Base-by-base conservation (phyloP, 2,888 invertebrate genomes). In the Andrena fulva region DNA sequence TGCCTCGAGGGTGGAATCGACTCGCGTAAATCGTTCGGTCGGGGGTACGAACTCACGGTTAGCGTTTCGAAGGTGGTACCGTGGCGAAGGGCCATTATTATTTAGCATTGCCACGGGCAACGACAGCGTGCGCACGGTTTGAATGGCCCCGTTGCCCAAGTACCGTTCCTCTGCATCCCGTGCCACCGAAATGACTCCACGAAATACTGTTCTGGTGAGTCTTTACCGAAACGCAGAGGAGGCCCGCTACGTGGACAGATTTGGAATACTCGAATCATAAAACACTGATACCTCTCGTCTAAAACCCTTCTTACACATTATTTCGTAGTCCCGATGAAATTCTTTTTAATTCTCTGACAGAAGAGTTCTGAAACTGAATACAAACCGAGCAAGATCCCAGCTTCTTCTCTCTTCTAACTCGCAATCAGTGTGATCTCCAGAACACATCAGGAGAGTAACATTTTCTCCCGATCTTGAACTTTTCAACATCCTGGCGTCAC, bases 81-180 rank as follows among this genome's bases (percentile, higher is more conserved):
- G 62, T 66, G 70, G 59, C 69, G 78, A 75, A 82, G 84, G 86
- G 84, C 83, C 88, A 90, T 90, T 91, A 90, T 90, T 91, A 90
- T 88, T 91, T 89, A 89, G 88, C 86, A 91, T 91, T 84, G 90
- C 91, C 89, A 90, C 83, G 87, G 90, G 91, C 90, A 91, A 91
- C 91, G 91, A 88, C 87, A 80, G 73, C 59, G 71, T 62, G 12
- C 5, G 70, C 74, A 62, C 63, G 73, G 84, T 85, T 90, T 91
- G 91, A 91, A 86, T 90, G 88, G 77, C 74, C 87, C 81, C 72
- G 85, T 82, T 82, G 83, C 75, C 84, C 59, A 82, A 82, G 84
- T 90, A 85, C 82, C 84, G 76, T 80, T 59, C 60, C 67, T 31
- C 33, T 24, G 54, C 62, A 56, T 78, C 62, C 31, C 48, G 31